Conservation (phyloP, 2,113 vertebrate genomes). For the Triplophysa dalaica region DNA sequence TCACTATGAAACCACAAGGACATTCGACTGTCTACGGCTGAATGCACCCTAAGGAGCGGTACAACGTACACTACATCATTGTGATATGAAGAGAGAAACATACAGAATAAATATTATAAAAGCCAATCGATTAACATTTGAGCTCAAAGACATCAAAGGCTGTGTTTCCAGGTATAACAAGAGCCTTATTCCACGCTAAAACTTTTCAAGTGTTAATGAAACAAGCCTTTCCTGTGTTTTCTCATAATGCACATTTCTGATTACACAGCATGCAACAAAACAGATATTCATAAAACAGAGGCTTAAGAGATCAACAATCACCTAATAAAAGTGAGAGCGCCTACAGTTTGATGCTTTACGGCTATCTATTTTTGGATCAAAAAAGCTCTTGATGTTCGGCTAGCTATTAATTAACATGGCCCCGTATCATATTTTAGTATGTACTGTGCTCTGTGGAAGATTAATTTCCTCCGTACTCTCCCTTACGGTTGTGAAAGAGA, state of each 20-base stretch:
- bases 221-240: background rate
- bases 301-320: constrained; percentile 29
- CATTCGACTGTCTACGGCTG: background rate
- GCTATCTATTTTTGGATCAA: constrained; percentile 39
- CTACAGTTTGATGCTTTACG: background rate
- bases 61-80: background rate
- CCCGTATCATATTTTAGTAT: constrained; percentile 31
- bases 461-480: constrained; percentile 43
- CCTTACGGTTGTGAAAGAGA: constrained; percentile 40
- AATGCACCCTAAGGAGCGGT: background rate
- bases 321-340: constrained; percentile 33
- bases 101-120: background rate
- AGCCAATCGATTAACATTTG: constrained; percentile 3
- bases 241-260: background rate
- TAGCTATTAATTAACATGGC: constrained; percentile 53
- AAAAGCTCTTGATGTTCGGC: constrained; percentile 38
- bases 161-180: background rate
- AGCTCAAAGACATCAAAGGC: constrained; percentile 28
- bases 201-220: constrained; percentile 9
- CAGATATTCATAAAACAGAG: background rate
- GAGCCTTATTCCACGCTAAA: background rate
- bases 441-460: constrained; percentile 33
- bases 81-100: background rate
- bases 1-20: constrained; percentile 43
- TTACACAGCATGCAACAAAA: background rate